These are phyloP conservation scores for Thumatha senex DNA, from an alignment of 2,888 invertebrate genomes.

Conservation along the genomic window DNA sequence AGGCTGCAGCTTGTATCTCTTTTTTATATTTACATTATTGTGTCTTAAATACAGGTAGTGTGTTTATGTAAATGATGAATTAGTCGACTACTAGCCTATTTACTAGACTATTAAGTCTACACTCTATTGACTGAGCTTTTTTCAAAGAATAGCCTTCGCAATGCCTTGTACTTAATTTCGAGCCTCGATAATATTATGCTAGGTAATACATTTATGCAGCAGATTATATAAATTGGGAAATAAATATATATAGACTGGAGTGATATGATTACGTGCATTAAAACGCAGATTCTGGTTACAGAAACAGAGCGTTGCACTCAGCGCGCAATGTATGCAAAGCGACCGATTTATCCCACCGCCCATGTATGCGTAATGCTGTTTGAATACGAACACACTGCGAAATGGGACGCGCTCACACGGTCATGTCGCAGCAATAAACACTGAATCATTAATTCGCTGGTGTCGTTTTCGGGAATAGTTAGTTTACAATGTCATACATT, in stretches of 20 bases:
- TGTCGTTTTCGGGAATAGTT: not conserved
- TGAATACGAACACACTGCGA: conserved; percentile 48
- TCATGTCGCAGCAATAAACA: not conserved
- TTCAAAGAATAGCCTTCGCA: no score
- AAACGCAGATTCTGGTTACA: conserved; percentile 21
- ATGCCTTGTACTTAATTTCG: no score
- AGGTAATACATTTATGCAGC: no score
- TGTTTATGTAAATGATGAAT: no score
- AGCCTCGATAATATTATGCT: no score
- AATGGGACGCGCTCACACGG: conserved; percentile 40
- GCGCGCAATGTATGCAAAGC: conserved; percentile 55
- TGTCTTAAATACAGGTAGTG: no score
- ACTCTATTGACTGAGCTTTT: no score
- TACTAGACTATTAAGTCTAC: no score
- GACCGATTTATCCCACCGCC: conserved; percentile 59
- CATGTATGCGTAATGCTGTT: conserved; percentile 55
- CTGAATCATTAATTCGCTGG: not conserved
- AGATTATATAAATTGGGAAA: no score
- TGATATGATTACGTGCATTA: conserved; percentile 36
- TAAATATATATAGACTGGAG: conserved; percentile 1
- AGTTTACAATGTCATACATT: not conserved
- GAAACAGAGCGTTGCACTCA: conserved; percentile 29
- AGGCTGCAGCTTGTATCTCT: no score
- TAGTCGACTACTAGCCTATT: no score
- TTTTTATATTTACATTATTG: no score